phyloP scores from a whole-genome alignment of 2,797 vertebrate species.

The Darevskia mixta region DNA sequence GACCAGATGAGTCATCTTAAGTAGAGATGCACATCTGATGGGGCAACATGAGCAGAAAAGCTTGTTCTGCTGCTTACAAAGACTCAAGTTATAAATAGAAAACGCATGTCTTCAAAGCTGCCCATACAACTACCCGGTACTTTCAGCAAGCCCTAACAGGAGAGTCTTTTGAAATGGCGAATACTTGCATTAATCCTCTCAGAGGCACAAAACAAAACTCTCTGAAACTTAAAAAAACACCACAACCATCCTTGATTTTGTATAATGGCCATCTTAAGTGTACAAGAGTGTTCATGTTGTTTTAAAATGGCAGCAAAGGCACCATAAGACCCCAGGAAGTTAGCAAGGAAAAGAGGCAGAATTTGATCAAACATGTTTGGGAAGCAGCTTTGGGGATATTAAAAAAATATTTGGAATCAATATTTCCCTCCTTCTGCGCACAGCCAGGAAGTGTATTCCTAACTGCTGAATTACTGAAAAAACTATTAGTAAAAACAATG shows the following conservation, averaged over 20 bases:
- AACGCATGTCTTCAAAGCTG: slow-evolving; percentile 7
- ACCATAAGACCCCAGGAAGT: not conserved
- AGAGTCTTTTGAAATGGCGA: slow-evolving; percentile 16
- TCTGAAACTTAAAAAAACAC: not conserved
- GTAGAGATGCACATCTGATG: not conserved
- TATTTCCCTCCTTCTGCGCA: not conserved
- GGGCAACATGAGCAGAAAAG: slow-evolving; percentile 33
- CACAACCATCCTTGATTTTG: not conserved
- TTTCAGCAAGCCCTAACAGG: slow-evolving; percentile 60
- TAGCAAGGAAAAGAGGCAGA: not conserved
- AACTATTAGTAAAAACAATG: not conserved
- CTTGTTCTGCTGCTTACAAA: slow-evolving; percentile 18
- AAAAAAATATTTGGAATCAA: not conserved
- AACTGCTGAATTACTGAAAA: not conserved
- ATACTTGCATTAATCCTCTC: slow-evolving; percentile 11
- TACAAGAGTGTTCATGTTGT: not conserved
- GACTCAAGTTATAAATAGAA: slow-evolving; percentile 54
- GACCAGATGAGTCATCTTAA: slow-evolving; percentile 1
- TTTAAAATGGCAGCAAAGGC: not conserved
- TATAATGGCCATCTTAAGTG: not conserved
- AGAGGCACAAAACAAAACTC: slow-evolving; percentile 2
- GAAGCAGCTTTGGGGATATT: not conserved
- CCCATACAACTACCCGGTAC: not conserved
- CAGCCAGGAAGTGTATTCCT: not conserved
- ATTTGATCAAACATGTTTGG: not conserved